phyloP scores from a whole-genome alignment of 2,888 invertebrate species.

The Caenorhabditis sulstoni region DNA sequence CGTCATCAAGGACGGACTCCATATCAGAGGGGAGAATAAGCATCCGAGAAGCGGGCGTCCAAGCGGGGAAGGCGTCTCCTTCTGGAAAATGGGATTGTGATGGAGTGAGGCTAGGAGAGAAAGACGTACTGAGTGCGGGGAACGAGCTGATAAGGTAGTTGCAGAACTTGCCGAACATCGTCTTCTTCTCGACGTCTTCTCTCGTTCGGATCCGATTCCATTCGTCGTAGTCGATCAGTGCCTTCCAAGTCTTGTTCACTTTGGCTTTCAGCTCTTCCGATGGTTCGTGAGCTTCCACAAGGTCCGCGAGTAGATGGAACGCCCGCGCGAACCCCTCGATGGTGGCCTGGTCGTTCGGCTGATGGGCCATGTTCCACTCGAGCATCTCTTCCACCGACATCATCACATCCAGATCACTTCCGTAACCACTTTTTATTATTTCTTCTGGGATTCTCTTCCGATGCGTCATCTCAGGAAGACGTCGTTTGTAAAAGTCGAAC shows the following conservation, averaged over 20 bases:
- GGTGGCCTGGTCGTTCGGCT: constrained; percentile 41
- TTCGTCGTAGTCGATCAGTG: constrained; percentile 50
- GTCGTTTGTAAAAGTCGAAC: constrained; percentile 41
- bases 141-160: constrained; percentile 17
- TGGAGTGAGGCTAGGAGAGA: neutral
- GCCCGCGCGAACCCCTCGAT: constrained; percentile 47
- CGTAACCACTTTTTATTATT: constrained; percentile 34
- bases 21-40: constrained; percentile 36
- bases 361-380: constrained; percentile 51
- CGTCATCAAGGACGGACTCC: constrained; percentile 27
- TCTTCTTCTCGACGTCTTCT: constrained; percentile 50
- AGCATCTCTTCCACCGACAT: constrained; percentile 59
- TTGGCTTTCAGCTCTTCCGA: constrained; percentile 29
- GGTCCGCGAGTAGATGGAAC: constrained; percentile 48
- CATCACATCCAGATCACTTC: constrained; percentile 51
- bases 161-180: constrained; percentile 56
- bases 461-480: constrained; percentile 53
- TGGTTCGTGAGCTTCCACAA: constrained; percentile 20
- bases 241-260: constrained; percentile 47
- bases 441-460: constrained; percentile 47
- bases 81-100: constrained; percentile 31
- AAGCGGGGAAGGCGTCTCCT: constrained; percentile 36
- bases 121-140: constrained; percentile 27
- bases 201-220: constrained; percentile 27
- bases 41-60: constrained; percentile 28